Evolutionary conservation across 1,140 invertebrate genomes (phyloP).

Genomic region (Ganaspis sp.): DNA sequence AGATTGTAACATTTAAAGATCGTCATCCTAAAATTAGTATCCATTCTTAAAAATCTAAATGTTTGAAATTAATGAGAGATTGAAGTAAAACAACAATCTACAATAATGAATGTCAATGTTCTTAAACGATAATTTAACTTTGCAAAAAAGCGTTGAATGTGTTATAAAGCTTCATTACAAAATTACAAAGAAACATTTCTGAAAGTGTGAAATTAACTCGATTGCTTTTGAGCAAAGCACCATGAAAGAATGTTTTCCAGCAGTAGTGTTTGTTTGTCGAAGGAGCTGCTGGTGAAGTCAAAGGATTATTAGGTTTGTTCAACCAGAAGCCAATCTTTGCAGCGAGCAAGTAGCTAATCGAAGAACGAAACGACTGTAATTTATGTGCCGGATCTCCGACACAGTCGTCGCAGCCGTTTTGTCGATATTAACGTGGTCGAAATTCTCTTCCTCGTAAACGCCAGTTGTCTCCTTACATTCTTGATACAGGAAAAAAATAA

Average conservation of each 20-base stretch:
- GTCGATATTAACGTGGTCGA: conserved; percentile 24
- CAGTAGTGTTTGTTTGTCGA: conserved; percentile 1
- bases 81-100: too few species aligned
- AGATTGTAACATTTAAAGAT: too few species aligned
- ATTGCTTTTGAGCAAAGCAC: not conserved
- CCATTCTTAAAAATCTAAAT: too few species aligned
- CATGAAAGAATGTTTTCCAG: not conserved
- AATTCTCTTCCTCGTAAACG: conserved; percentile 21
- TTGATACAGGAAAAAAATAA: not conserved
- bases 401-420: conserved; percentile 19
- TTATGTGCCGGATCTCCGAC: not conserved
- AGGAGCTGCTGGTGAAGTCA: not conserved
- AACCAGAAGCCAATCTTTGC: conserved; percentile 12
- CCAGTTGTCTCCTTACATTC: not conserved
- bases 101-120: too few species aligned
- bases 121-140: not conserved
- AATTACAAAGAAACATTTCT: not conserved
- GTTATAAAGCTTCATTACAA: not conserved
- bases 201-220: not conserved
- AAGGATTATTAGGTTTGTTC: conserved; percentile 19
- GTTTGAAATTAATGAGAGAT: too few species aligned
- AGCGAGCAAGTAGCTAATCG: conserved; percentile 6
- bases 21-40: too few species aligned
- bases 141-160: not conserved
- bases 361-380: conserved; percentile 17